Evolutionary conservation across 92 coral and sea anemone genomes (phyloP).

Genomic region (Scolanthus callimorphus): DNA sequence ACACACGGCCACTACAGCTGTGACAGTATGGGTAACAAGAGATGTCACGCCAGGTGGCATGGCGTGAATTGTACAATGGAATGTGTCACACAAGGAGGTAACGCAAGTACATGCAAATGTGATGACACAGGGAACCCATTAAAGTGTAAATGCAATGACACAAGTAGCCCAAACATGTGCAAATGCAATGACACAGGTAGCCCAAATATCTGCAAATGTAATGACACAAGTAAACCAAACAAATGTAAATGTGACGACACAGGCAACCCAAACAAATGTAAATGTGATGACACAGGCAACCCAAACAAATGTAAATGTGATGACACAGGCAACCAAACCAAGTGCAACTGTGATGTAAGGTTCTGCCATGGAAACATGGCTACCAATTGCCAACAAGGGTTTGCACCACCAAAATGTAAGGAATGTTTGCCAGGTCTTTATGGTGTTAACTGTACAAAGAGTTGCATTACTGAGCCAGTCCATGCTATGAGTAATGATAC

Average conservation of each 20-base stretch:
- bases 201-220: no score
- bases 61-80: slow-evolving; percentile 20
- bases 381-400: slow-evolving; percentile 13
- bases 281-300: no score
- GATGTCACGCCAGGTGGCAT: slow-evolving; percentile 65
- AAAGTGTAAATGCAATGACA: neutral
- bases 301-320: no score
- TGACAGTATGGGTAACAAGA: slow-evolving; percentile 45
- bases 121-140: neutral
- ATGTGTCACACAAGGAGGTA: slow-evolving; percentile 3
- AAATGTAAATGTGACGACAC: no score
- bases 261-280: no score
- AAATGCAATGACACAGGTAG: no score
- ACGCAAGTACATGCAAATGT: neutral
- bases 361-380: slow-evolving; percentile 12
- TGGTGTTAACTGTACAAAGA: slow-evolving; percentile 19
- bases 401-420: slow-evolving; percentile 7
- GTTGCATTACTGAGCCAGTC: slow-evolving; percentile 1
- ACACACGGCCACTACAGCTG: slow-evolving; percentile 69
- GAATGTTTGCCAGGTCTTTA: slow-evolving; percentile 17
- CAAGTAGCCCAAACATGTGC: no score
- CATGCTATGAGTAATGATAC: no score
- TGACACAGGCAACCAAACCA: no score
- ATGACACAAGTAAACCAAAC: no score
- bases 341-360: slow-evolving; percentile 8